Evolutionary conservation across 2,113 vertebrate genomes (phyloP).

Genomic region (Equus quagga): DNA sequence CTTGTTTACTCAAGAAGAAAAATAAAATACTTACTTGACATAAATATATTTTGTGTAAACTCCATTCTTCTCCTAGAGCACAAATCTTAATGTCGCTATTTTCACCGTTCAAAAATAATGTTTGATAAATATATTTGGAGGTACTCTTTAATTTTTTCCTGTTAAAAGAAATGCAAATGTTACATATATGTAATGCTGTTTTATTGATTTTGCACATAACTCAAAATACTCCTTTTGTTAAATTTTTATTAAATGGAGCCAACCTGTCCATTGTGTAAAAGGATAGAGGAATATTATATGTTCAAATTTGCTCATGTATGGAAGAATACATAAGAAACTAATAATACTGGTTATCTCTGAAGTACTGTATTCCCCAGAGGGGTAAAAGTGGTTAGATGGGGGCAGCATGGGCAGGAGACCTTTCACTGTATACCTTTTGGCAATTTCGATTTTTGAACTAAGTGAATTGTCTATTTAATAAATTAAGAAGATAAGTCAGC

Average conservation of each 20-base stretch:
- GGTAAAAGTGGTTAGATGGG: background rate
- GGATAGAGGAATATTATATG: background rate
- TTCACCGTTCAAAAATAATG: slow-evolving; percentile 97
- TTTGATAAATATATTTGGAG: slow-evolving; percentile 98
- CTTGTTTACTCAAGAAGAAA: background rate
- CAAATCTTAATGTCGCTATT: slow-evolving; percentile 98
- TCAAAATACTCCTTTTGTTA: slow-evolving; percentile 10
- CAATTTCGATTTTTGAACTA: background rate
- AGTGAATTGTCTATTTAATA: slow-evolving; percentile 41
- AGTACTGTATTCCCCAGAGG: background rate
- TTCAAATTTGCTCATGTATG: background rate
- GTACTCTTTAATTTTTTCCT: slow-evolving; percentile 98
- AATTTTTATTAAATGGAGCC: background rate
- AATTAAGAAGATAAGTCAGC: background rate
- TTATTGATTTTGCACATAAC: slow-evolving; percentile 43
- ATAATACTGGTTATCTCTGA: background rate
- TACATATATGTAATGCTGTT: slow-evolving; percentile 1
- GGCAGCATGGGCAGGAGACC: background rate
- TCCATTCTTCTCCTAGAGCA: slow-evolving; percentile 97
- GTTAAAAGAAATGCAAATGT: slow-evolving; percentile 67
- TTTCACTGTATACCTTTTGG: background rate
- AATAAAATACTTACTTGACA: slow-evolving; percentile 92
- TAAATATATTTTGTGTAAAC: slow-evolving; percentile 97
- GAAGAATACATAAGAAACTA: background rate
- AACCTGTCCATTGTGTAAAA: background rate